phyloP scores from a whole-genome alignment of 2,113 vertebrate species.

The Solea solea region DNA sequence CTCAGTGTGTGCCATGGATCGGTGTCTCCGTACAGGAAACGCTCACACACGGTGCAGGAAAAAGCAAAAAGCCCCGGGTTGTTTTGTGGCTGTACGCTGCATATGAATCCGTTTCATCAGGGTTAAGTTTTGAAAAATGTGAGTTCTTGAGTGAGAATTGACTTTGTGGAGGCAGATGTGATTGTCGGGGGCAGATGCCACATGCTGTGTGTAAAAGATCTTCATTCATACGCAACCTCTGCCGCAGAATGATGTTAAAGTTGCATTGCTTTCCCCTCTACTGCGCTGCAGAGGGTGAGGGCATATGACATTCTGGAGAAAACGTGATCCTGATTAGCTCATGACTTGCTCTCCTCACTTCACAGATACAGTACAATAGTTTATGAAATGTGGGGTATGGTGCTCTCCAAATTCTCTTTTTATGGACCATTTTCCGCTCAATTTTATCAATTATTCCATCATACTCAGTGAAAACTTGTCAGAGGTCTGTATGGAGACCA shows the following conservation, averaged over 20 bases:
- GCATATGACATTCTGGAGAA: conserved; percentile 38
- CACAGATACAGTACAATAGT: conserved; percentile 23
- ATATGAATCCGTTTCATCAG: conserved; percentile 46
- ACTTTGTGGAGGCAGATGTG: conserved; percentile 63
- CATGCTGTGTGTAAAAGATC: conserved; percentile 72
- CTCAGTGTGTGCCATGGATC: conserved; percentile 48
- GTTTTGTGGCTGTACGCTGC: conserved; percentile 43
- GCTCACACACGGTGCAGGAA: conserved; percentile 45
- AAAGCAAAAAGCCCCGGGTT: conserved; percentile 22
- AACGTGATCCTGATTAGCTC: conserved; percentile 32
- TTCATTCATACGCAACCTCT: conserved; percentile 66
- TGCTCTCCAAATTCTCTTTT: conserved; percentile 41
- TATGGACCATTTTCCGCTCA: conserved; percentile 50
- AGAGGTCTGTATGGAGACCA: conserved; percentile 64
- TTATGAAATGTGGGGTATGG: conserved; percentile 29
- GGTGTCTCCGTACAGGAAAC: conserved; percentile 52
- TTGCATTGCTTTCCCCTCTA: conserved; percentile 52
- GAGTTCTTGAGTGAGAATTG: conserved; percentile 41
- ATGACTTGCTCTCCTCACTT: conserved; percentile 16
- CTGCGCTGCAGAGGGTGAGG: conserved; percentile 53
- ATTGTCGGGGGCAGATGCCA: conserved; percentile 66
- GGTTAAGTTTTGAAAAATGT: conserved; percentile 34
- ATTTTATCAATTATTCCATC: conserved; percentile 48
- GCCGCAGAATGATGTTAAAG: conserved; percentile 66
- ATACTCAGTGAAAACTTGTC: conserved; percentile 12